Conservation (phyloP, 30 jellyfish, hydroid and myxozoan genomes). For the Turritopsis dohrnii region DNA sequence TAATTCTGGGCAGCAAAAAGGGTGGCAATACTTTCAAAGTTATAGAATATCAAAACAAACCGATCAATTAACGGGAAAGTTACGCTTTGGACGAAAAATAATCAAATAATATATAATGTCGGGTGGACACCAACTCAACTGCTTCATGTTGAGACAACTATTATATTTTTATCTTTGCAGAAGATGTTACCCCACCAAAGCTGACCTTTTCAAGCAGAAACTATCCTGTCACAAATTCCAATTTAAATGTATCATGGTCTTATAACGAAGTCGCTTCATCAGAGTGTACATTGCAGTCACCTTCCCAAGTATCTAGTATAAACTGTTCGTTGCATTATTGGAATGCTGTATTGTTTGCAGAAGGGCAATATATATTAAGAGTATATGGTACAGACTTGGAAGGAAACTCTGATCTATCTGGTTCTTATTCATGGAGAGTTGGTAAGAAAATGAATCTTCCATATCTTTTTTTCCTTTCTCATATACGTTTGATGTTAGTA, state of each 20-base stretch:
- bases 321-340: neutral
- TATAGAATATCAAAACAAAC: no score
- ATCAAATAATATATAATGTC: no score
- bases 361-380: neutral
- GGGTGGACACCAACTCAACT: no score
- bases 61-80: no score
- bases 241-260: neutral
- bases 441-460: no score
- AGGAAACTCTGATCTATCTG: neutral
- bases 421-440: conserved; percentile 5
- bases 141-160: no score
- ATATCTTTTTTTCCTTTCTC: no score
- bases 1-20: no score
- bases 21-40: no score
- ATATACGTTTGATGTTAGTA: no score
- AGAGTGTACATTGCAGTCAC: neutral
- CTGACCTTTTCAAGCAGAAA: neutral
- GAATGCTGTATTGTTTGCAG: neutral
- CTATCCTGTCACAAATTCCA: neutral
- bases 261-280: neutral
- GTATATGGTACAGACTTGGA: neutral
- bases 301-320: neutral
- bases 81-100: no score
- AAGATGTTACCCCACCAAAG: conserved; percentile 12
- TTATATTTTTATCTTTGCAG: neutral